phyloP scores from a whole-genome alignment of 2,888 invertebrate genomes.

The Drosophila anomalata region DNA sequence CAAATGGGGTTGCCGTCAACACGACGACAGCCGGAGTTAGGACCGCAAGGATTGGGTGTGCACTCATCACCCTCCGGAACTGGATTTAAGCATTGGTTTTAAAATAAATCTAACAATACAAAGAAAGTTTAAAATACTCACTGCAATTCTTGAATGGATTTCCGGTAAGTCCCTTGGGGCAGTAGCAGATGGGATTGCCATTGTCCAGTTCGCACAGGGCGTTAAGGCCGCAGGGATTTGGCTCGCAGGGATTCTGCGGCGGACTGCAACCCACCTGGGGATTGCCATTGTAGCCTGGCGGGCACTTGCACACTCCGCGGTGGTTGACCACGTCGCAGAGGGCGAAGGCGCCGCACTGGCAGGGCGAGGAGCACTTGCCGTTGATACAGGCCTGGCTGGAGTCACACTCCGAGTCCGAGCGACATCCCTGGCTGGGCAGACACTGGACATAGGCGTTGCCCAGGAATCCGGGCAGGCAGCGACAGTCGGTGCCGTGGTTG shows the following conservation, averaged over 20 bases:
- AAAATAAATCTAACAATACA: conserved; percentile 71
- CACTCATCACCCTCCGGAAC: conserved; percentile 95
- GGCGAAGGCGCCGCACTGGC: conserved; percentile 91
- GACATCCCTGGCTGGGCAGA: conserved; percentile 88
- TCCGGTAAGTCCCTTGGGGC: conserved; percentile 94
- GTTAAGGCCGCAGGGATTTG: conserved; percentile 94
- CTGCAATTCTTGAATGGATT: conserved; percentile 96
- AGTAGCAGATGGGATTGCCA: conserved; percentile 94
- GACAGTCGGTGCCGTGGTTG: conserved; percentile 91
- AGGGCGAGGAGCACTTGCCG: conserved; percentile 90
- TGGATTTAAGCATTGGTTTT: conserved; percentile 83
- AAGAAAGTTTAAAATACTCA: conserved; percentile 85
- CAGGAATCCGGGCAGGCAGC: conserved; percentile 89
- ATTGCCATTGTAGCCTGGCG: conserved; percentile 92
- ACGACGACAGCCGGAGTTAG: conserved; percentile 92
- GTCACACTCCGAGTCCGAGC: conserved; percentile 89
- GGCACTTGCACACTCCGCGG: conserved; percentile 91
- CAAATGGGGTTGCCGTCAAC: conserved; percentile 91
- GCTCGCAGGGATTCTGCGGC: conserved; percentile 91
- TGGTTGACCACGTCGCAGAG: conserved; percentile 93
- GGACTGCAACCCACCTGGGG: conserved; percentile 89
- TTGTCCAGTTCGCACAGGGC: conserved; percentile 93
- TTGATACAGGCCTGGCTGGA: conserved; percentile 91
- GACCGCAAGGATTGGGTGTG: conserved; percentile 92
- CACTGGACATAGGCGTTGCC: conserved; percentile 92